These are phyloP conservation scores for Actinia tenebrosa DNA, from an alignment of 64 coral and sea anemone species.

Conservation along the genomic window DNA sequence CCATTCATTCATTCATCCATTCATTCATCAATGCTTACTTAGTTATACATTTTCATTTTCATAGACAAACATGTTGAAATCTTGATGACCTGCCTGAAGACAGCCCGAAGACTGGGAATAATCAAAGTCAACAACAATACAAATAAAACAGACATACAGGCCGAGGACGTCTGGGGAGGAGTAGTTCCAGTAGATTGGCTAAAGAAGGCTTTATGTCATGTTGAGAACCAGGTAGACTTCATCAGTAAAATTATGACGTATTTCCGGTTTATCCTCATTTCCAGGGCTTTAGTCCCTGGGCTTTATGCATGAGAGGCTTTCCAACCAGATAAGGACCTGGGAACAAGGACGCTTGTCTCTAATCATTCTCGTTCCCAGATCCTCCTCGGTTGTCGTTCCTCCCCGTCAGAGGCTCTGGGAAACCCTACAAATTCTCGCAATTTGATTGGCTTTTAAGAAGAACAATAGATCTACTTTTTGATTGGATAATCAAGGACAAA, in stretches of 20 bases:
- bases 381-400: too few relatives aligned
- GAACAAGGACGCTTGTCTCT: background rate
- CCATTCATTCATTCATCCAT: too few relatives aligned
- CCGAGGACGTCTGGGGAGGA: constrained; percentile 56
- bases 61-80: constrained; percentile 40
- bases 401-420: too few relatives aligned
- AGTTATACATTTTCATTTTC: background rate
- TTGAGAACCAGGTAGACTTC: constrained; percentile 72
- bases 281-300: too few relatives aligned
- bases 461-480: too few relatives aligned
- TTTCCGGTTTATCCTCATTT: too few relatives aligned
- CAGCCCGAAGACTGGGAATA: constrained; percentile 66
- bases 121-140: constrained; percentile 30
- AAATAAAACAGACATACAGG: background rate
- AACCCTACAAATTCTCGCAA: too few relatives aligned
- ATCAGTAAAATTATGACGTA: background rate
- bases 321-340: background rate
- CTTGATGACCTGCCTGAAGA: constrained; percentile 82
- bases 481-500: too few relatives aligned
- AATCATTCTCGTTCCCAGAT: too few relatives aligned
- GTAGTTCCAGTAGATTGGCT: constrained; percentile 62
- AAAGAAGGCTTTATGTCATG: constrained; percentile 72
- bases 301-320: too few relatives aligned
- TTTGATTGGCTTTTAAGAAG: too few relatives aligned
- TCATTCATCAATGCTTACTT: too few relatives aligned